A percentile compares a stretch with the other conserved stretches of the same genome.
phyloP scores from a whole-genome alignment of 2,888 invertebrate genomes.

The Oxytorus armatus region DNA sequence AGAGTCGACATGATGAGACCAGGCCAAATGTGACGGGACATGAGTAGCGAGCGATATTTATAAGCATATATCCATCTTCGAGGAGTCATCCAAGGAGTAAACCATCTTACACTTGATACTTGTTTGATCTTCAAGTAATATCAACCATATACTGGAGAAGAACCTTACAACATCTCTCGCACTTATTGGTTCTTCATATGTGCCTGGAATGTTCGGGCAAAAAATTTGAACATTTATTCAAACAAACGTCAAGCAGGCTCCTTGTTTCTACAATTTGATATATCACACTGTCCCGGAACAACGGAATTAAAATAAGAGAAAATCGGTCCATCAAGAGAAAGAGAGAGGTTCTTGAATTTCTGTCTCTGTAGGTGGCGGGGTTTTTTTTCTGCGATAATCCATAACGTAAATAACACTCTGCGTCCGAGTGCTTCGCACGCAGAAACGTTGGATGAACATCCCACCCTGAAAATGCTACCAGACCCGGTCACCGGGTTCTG shows the following conservation, averaged over 20 bases:
- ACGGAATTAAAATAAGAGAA: conserved; percentile 9
- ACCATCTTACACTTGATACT: no score
- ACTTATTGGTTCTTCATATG: no score
- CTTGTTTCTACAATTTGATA: background rate
- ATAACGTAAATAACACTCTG: conserved; percentile 7
- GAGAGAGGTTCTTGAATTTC: background rate
- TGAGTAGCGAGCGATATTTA: no score
- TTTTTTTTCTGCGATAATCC: conserved; percentile 11
- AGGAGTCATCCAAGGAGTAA: no score
- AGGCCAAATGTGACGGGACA: no score
- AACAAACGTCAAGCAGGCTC: no score
- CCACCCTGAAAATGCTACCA: conserved; percentile 9
- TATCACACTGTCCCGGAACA: background rate
- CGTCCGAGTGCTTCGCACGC: conserved; percentile 9
- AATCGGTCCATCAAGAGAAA: conserved; percentile 12
- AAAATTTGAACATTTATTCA: no score
- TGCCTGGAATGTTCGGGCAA: no score
- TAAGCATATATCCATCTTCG: no score
- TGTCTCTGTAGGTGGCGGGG: background rate
- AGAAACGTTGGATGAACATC: conserved; percentile 21
- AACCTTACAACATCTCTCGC: no score
- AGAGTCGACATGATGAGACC: background rate
- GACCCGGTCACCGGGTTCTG: conserved; percentile 18
- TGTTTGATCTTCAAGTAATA: no score
- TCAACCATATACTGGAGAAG: no score